Percentiles rank a stretch among this genome's conserved stretches.
These are phyloP conservation scores for Corythaixoides concolor DNA, from an alignment of 2,113 vertebrate genomes.

Conservation along the genomic window DNA sequence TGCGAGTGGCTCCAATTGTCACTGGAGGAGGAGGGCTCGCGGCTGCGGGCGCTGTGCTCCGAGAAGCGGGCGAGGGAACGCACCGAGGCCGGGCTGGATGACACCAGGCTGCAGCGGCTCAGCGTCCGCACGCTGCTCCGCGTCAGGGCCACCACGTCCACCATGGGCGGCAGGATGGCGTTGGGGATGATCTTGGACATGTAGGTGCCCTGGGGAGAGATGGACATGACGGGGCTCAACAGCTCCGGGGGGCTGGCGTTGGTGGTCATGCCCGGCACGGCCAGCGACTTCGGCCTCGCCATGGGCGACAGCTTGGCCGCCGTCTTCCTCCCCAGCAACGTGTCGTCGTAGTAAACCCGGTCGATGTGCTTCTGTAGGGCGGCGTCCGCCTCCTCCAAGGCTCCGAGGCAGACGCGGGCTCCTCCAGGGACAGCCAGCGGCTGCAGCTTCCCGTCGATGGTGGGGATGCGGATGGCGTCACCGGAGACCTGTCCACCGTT, in stretches of 20 bases:
- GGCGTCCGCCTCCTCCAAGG: conserved; percentile 53
- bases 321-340: conserved; percentile 73
- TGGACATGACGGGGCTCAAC: conserved; percentile 91
- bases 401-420: conserved; percentile 81
- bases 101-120: conserved; percentile 87
- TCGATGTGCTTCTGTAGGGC: conserved; percentile 81
- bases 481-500: conserved; percentile 39
- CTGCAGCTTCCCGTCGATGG: conserved; percentile 80
- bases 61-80: conserved; percentile 76
- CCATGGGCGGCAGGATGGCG: conserved; percentile 88
- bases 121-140: conserved; percentile 78
- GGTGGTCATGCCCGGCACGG: conserved; percentile 86
- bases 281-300: conserved; percentile 88
- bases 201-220: conserved; percentile 93
- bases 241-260: conserved; percentile 79
- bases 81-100: conserved; percentile 84
- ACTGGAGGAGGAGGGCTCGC: conserved; percentile 75
- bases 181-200: conserved; percentile 97
- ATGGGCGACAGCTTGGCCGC: conserved; percentile 66
- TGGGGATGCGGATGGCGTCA: conserved; percentile 81
- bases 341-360: conserved; percentile 81
- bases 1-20: conserved; percentile 89
- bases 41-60: conserved; percentile 60
- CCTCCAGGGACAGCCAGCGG: neutral
- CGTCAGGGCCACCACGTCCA: conserved; percentile 90